Base-by-base conservation (phyloP, 2,797 vertebrate genomes). In the Ficedula albicollis region DNA sequence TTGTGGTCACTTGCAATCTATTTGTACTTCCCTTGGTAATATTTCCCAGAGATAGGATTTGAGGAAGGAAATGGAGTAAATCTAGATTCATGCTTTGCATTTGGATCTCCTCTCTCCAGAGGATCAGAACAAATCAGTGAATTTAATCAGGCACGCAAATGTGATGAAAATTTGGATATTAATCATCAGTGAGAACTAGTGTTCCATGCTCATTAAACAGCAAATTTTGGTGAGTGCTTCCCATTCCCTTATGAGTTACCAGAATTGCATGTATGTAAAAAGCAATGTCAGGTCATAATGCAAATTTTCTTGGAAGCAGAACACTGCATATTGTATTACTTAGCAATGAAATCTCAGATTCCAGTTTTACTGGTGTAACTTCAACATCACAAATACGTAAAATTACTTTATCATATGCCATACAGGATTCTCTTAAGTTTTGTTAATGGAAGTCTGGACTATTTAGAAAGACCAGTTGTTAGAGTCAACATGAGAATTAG, bases 141-240 rank as follows among this genome's bases (percentile, higher is more conserved):
- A 84, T 92, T 91, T 85, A 94, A 72, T 89, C 66, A 89, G 81
- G 62, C 23, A 21, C 58, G 85, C 1, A 5, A 44, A 87, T 69
- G 43, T 75, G 91, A 90, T 87, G 58, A 89, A 95, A 91, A 84
- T 81, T 85, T 72, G 32, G 76, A 76, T 92, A 75, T 94, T 95
- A 94, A 85, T 95, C n/a, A 69, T 85, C 55, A 58, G 66, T 59
- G 69, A 75, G 72, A 95, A 69, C 39, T 38, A 64, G 10, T 75
- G 36, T 83, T 85, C 62, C 43, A 22, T 91, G 54, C 79, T 89
- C 34, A 91, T 84, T 91, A 94, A 87, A 80, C n/a, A 78, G 55
- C 15, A 76, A 78, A 93, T 69, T 84, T 88, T 94, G 87, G 59
- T 84, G 36, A 93, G 66, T 75, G 51, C 76, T 89, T 87, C 51